phyloP scores from a whole-genome alignment of 2,888 invertebrate genomes.

The Aleiodes alternator region DNA sequence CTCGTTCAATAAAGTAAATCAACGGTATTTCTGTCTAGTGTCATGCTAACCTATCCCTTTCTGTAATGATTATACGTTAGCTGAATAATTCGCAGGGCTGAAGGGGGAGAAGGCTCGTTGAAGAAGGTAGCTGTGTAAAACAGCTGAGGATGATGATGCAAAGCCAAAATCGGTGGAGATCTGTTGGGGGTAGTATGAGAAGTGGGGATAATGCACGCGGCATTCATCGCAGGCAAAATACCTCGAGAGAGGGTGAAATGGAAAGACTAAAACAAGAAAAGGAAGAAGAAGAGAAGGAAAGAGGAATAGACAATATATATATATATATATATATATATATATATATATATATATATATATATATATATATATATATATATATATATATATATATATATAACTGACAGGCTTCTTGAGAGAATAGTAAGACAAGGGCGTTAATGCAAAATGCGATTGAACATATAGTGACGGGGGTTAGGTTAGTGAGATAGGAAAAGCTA shows the following conservation, averaged over 20 bases:
- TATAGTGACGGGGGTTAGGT: constrained; percentile 24
- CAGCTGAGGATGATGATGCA: constrained; percentile 23
- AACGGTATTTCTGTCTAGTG: constrained; percentile 32
- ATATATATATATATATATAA: no score
- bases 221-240: constrained; percentile 26
- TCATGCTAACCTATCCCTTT: constrained; percentile 47
- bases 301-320: constrained; percentile 5
- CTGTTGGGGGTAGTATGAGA: constrained; percentile 4
- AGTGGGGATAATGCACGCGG: constrained; percentile 50
- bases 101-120: constrained; percentile 34
- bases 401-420: background rate
- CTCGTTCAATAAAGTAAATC: constrained; percentile 13
- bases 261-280: constrained; percentile 13
- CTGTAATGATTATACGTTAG: constrained; percentile 62
- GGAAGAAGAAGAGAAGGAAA: constrained; percentile 26
- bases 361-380: no score
- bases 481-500: constrained; percentile 54
- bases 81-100: constrained; percentile 48
- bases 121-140: constrained; percentile 41
- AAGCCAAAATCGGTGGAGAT: constrained; percentile 38
- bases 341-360: background rate
- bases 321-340: no score
- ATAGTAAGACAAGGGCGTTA: constrained; percentile 54
- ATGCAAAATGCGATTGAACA: constrained; percentile 63
- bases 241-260: constrained; percentile 42